Base-by-base conservation (phyloP, 2,888 invertebrate genomes). In the Ligdia adustata region DNA sequence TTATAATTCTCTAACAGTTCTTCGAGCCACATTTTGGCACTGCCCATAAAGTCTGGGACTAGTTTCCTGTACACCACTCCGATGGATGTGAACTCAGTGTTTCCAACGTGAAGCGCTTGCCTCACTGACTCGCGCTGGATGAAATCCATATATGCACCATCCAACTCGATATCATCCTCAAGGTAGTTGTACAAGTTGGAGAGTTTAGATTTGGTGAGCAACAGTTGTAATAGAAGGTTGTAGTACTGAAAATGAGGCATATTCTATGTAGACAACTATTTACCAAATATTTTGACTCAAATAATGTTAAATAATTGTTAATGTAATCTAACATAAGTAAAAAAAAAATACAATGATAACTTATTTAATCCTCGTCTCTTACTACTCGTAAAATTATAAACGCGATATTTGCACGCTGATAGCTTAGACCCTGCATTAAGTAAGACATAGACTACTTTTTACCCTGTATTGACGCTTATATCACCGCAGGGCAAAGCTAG, bases 1-100 rank as follows among this genome's bases (percentile, higher is more conserved):
- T 62, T 77, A 52, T 91, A 92, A 56, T 91, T 85, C 51, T 92
- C 91, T 7, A 92, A 60, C 2, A 92, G 64, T 45, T 90, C 90
- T 55, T 91, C 91, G 0, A 92, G 75, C 91, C 91, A 91, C 49
- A 77, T 75, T 64, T 92, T 93, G 1, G 92, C 92, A 13, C 92
- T 92, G 7, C 79, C 81, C 91, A 92, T 91, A 55, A 92, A 91
- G 62, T 92, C 92, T 0, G 85, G 86, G 32, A 90, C 83, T 0
- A 92, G 77, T 47, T 88, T 88, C 29, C 79, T 71, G 45, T 91
- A 91, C 9, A 92, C 92, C 0, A 84, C 82, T 4, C 85, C 87
- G 16, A 91, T 88, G 0, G 89, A 85, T 1, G 90, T 85, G 59
- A 91, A 91, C 64, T 85, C 85, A 1, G 82, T 84, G 57, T 82